These are phyloP conservation scores for Cryptocheilus praepositus DNA, from an alignment of 2,888 invertebrate species.

Conservation along the genomic window DNA sequence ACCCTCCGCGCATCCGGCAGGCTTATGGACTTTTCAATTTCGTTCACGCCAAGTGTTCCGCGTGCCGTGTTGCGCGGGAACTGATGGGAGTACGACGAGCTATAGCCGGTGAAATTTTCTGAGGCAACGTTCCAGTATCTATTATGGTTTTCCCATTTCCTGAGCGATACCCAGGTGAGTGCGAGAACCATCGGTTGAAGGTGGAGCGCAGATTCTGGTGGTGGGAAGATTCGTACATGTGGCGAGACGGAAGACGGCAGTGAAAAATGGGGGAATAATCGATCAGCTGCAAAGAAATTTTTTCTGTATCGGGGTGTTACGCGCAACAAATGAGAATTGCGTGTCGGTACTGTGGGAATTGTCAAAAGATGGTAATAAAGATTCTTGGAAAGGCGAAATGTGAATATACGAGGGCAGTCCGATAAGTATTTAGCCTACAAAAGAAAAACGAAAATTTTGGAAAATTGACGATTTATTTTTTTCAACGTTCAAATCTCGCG, in stretches of 20 bases:
- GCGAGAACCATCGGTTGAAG: constrained; percentile 14
- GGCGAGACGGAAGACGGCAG: constrained; percentile 10
- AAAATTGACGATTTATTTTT: too few species aligned
- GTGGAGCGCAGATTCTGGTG: constrained; percentile 7
- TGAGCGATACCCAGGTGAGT: constrained; percentile 39
- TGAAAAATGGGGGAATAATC: constrained; percentile 45
- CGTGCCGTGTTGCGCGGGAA: constrained; percentile 9
- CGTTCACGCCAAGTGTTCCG: constrained; percentile 36
- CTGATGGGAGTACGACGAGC: constrained; percentile 14
- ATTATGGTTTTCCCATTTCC: constrained; percentile 49
- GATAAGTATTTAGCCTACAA: too few species aligned
- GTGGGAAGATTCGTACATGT: constrained; percentile 7
- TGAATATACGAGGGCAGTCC: too few species aligned
- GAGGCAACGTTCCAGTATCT: constrained; percentile 36
- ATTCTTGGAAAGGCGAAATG: too few species aligned
- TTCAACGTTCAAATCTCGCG: too few species aligned
- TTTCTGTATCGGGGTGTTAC: too few species aligned
- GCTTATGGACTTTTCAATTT: constrained; percentile 48
- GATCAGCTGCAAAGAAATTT: constrained; percentile 25
- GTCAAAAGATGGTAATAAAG: too few species aligned
- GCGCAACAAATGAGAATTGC: too few species aligned
- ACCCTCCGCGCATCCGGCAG: constrained; percentile 26
- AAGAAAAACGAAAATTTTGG: too few species aligned
- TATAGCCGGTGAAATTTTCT: constrained; percentile 40
- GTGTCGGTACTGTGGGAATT: too few species aligned